Percentiles rank a stretch among this genome's conserved stretches.
phyloP scores from a whole-genome alignment of 2,888 invertebrate species.

The Leucophenga montana region DNA sequence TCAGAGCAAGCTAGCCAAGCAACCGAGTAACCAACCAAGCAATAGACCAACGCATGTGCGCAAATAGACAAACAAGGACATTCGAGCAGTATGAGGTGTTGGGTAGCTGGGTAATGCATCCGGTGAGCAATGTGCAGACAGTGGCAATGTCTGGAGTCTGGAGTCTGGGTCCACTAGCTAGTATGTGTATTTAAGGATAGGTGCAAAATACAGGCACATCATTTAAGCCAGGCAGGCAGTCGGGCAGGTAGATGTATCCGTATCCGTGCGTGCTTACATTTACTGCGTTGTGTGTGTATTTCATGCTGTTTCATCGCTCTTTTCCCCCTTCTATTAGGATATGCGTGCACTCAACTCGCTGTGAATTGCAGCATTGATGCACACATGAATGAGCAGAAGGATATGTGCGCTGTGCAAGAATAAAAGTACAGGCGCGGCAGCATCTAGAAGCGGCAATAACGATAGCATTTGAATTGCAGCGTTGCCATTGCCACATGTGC shows the following conservation, averaged over 20 bases:
- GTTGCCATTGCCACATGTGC: conserved; percentile 1
- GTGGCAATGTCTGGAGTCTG: not conserved
- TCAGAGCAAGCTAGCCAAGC: not conserved
- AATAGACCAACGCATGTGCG: not conserved
- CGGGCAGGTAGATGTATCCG: not conserved
- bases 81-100: not conserved
- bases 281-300: not conserved
- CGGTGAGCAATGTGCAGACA: not conserved
- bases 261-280: not conserved
- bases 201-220: conserved; percentile 17
- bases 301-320: too few relatives aligned
- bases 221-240: not conserved
- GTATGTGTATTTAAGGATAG: conserved; percentile 11
- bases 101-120: too few relatives aligned
- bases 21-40: not conserved
- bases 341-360: too few relatives aligned
- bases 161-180: not conserved
- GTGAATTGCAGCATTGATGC: too few relatives aligned
- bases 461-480: conserved; percentile 58
- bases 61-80: conserved; percentile 21
- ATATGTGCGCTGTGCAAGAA: too few relatives aligned
- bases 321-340: too few relatives aligned
- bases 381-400: not conserved
- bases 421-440: conserved; percentile 3
- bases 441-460: conserved; percentile 53